Base-by-base conservation (phyloP, 2,113 vertebrate genomes). In the Parus major region DNA sequence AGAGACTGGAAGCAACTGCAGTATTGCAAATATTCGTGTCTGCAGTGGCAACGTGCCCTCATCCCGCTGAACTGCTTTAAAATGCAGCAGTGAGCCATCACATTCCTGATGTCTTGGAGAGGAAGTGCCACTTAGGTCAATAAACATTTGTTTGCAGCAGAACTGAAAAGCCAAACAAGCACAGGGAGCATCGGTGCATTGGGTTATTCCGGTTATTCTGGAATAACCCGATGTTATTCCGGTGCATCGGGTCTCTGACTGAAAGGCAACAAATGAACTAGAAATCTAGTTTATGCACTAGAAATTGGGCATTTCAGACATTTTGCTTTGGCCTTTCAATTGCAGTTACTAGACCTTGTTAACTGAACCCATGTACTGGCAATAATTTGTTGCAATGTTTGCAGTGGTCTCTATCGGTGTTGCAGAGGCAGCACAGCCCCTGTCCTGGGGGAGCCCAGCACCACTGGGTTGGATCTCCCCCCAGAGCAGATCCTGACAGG, bases 301-400 rank as follows among this genome's bases (percentile, higher is more conserved):
- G 63, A 53, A 69, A 77, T 63, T 4, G 28, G 29, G 27, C 33
- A 19, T 68, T 78, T 75, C 60, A 47, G 29, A 56, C 60, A 21
- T 29, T 77, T 68, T 52, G 41, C 5, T 55, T 79, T 24, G 63
- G 59, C 76, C 42, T 83, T 65, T 69, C 41, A 91, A 25, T 27
- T 71, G 50, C 46, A 28, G n/a, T 81, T 85, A 25, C 52, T 69
- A 56, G 66, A 33, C 52, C 21, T 42, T n/a, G 57, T 42, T 65
- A 60, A 35, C 49, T 24, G 8, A 28, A 47, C 19, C 28, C 76
- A 25, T 41, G 33, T 28, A 9, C 13, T 12, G 36, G 69, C 71
- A 36, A 2, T 56, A 29, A 15, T 47, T 61, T 25, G 5, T 31
- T 0, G 0, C n/a, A 24, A 3, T 36, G 11, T 25, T 46, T 57